Evolutionary conservation across 2,888 invertebrate species (phyloP).

Genomic region (Heliconius sara): DNA sequence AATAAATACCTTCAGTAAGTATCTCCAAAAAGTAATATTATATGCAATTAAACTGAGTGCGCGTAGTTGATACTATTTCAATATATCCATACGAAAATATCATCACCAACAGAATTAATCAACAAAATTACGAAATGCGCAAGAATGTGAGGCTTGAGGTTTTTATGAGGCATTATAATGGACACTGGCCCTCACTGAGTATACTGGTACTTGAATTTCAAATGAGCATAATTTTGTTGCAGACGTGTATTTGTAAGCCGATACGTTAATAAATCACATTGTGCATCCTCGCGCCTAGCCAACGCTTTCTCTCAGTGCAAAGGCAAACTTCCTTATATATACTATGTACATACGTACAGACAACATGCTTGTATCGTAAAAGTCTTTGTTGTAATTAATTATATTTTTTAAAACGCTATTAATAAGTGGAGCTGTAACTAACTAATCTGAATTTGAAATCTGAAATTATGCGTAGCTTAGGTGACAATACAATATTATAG

Average conservation of each 20-base stretch:
- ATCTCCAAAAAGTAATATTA: background rate
- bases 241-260: conserved; percentile 38
- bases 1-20: background rate
- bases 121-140: conserved; percentile 9
- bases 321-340: conserved; percentile 41
- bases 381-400: conserved; percentile 13
- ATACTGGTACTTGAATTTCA: conserved; percentile 37
- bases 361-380: conserved; percentile 3
- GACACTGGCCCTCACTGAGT: conserved; percentile 16
- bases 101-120: conserved; percentile 4
- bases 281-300: conserved; percentile 51
- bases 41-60: background rate
- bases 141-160: conserved; percentile 2
- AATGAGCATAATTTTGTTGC: conserved; percentile 38
- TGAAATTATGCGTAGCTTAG: too few relatives aligned
- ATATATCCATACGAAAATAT: background rate
- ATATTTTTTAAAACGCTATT: background rate
- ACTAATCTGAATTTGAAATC: too few relatives aligned
- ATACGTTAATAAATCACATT: conserved; percentile 52
- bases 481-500: too few relatives aligned
- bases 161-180: conserved; percentile 27
- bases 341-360: conserved; percentile 25
- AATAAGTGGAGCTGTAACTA: too few relatives aligned
- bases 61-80: background rate
- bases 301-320: conserved; percentile 54